Percentiles rank a stretch among this genome's conserved stretches.
These are phyloP conservation scores for Geodia barretti DNA, from an alignment of 37 sponge, comb jelly and placozoan species.

Conservation along the genomic window DNA sequence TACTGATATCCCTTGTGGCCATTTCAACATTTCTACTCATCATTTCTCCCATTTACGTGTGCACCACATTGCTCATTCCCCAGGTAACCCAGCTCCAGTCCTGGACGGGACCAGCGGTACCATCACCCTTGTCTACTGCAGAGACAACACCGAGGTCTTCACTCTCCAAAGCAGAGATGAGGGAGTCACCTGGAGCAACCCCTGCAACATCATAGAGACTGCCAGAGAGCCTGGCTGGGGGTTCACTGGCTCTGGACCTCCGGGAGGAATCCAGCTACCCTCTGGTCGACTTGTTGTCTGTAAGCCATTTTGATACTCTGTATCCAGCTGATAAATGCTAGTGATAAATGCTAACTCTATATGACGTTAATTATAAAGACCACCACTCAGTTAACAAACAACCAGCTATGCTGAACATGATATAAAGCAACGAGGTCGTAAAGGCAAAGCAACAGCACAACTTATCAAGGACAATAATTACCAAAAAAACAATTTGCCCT, in stretches of 20 bases:
- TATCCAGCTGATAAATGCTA: too few species aligned
- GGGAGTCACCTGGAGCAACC: conserved; percentile 15
- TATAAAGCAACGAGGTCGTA: too few species aligned
- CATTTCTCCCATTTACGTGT: too few species aligned
- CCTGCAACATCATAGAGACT: background rate
- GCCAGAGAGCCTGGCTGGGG: background rate
- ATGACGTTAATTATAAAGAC: too few species aligned
- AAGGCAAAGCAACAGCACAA: too few species aligned
- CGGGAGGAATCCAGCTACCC: conserved; percentile 25
- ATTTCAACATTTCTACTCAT: background rate
- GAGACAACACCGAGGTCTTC: conserved; percentile 18
- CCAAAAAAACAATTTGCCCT: too few species aligned
- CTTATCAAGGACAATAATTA: too few species aligned
- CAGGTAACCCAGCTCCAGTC: conserved; percentile 30
- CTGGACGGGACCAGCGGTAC: background rate
- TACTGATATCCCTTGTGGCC: background rate
- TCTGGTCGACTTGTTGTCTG: conserved; percentile 23
- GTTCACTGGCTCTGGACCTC: conserved; percentile 8
- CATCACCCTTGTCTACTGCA: background rate
- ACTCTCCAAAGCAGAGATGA: conserved; percentile 16
- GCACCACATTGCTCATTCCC: background rate
- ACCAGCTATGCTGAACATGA: too few species aligned
- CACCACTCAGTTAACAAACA: too few species aligned
- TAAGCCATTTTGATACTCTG: too few species aligned
- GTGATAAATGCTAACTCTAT: too few species aligned